Evolutionary conservation across 2,888 invertebrate species (phyloP), one percentile per base, ranked within the genome.

Genomic region (Bimastos eiseni): DNA sequence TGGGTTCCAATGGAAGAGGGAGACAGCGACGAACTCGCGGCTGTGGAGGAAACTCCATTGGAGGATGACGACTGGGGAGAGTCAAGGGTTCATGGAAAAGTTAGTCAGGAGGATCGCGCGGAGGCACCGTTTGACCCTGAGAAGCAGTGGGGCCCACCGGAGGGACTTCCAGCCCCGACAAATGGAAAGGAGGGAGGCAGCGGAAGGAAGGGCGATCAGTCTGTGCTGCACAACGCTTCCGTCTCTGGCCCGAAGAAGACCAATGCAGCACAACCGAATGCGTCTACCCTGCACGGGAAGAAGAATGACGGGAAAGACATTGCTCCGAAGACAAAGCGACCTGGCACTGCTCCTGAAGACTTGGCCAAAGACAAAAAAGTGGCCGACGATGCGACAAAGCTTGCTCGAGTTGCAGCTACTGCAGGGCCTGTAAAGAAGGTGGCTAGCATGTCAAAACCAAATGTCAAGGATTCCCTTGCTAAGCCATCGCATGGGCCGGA

Each of bases 91-190:
- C 24, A 89, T 49, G 33, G n/a, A 24, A 89, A 70, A n/a, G 17
- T 41, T 38, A 89, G 33, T 33, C 41, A 8, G 34, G 30, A 44
- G 89, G 33, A 89, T n/a, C 19, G 3, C 21, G 6, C 19, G 38
- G 30, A 41, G 33, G 36, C 33, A 37, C 89, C 83, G 24, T 93
- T 93, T 92, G 94, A 95, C 91, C 94, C 94, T 21, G 89, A 98
- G 19, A 97, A 97, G 89, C 96, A 95, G 88, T 98, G 98, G 98
- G 98, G 98, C 19, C 97, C 98, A 94, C 98, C 98, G 19, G 96
- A 98, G 93, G 97, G 98, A 55, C 95, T 98, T 41, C 98, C 98
- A 1, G 97, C 97, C 21, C 92, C 92, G 24, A 38, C 84, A 37
- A 91, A 90, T 33, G 83, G 89, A 37, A 86, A 86, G n/a, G 37